These are phyloP conservation scores for Coregonus sp. DNA, from an alignment of 2,797 vertebrate genomes.

Conservation along the genomic window DNA sequence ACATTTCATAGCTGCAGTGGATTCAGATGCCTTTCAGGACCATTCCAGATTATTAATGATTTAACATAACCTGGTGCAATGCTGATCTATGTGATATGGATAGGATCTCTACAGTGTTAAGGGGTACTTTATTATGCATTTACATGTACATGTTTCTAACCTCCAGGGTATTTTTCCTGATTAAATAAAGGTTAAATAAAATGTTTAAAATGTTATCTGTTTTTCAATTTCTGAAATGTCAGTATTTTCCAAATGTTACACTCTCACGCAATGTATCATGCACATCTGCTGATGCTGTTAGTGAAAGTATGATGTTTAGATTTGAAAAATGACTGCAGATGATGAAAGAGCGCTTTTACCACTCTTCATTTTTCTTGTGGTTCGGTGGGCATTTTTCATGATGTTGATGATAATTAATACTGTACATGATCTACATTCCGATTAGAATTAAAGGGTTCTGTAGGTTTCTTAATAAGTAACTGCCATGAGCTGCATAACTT, in stretches of 20 bases:
- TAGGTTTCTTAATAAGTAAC: neutral
- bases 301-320: slow-evolving; percentile 7
- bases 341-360: slow-evolving; percentile 7
- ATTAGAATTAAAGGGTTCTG: neutral
- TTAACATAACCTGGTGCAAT: too few species aligned
- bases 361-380: slow-evolving; percentile 4
- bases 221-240: neutral
- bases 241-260: neutral
- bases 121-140: neutral
- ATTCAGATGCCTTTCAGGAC: too few species aligned
- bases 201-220: neutral
- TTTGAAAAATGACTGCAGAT: slow-evolving; percentile 13
- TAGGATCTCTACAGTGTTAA: neutral
- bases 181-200: too few species aligned
- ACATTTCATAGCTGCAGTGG: too few species aligned
- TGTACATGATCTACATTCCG: too few species aligned
- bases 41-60: too few species aligned
- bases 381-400: neutral
- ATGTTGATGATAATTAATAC: neutral
- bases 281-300: neutral
- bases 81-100: neutral
- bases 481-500: neutral
- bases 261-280: neutral
- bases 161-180: too few species aligned
- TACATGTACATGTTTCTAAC: neutral